Conservation (phyloP, 1,140 invertebrate species). For the Trachelipus rathkii region DNA sequence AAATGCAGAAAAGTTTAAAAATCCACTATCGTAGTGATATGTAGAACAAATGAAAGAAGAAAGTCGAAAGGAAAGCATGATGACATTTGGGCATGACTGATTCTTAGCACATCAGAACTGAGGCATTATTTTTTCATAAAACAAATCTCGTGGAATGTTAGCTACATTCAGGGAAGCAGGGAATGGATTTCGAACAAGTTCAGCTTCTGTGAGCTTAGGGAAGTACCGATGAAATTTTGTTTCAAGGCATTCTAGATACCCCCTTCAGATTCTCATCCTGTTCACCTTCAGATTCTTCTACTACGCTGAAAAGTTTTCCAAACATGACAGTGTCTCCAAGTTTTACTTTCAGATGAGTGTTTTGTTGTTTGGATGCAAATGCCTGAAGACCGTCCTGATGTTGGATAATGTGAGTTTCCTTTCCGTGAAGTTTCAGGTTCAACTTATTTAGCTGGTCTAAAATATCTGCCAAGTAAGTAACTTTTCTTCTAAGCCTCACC, state of each 20-base stretch:
- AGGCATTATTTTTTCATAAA: too few species aligned
- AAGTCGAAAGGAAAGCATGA: too few species aligned
- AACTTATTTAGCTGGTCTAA: constrained; percentile 30
- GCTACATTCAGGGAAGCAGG: constrained; percentile 30
- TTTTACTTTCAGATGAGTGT: constrained; percentile 29
- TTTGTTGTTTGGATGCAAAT: constrained; percentile 30
- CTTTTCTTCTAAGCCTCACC: constrained; percentile 26
- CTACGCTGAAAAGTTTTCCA: constrained; percentile 32
- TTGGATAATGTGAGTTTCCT: constrained; percentile 28
- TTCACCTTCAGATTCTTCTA: constrained; percentile 29
- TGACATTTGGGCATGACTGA: too few species aligned
- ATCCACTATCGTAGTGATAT: too few species aligned
- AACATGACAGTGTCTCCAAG: constrained; percentile 37
- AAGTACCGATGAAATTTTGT: constrained; percentile 35
- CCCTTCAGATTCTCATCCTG: constrained; percentile 32
- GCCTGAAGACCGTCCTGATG: constrained; percentile 31
- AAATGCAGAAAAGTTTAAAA: too few species aligned
- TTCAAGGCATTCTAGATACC: constrained; percentile 30
- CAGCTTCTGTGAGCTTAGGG: constrained; percentile 24
- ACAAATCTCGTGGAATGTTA: constrained; percentile 33
- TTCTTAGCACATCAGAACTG: too few species aligned
- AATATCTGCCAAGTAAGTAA: constrained; percentile 25
- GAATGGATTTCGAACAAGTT: constrained; percentile 27
- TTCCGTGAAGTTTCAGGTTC: constrained; percentile 31
- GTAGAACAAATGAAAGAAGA: too few species aligned